These are phyloP conservation scores for Eptesicus fuscus DNA, from an alignment of 2,113 vertebrate species.

Conservation along the genomic window DNA sequence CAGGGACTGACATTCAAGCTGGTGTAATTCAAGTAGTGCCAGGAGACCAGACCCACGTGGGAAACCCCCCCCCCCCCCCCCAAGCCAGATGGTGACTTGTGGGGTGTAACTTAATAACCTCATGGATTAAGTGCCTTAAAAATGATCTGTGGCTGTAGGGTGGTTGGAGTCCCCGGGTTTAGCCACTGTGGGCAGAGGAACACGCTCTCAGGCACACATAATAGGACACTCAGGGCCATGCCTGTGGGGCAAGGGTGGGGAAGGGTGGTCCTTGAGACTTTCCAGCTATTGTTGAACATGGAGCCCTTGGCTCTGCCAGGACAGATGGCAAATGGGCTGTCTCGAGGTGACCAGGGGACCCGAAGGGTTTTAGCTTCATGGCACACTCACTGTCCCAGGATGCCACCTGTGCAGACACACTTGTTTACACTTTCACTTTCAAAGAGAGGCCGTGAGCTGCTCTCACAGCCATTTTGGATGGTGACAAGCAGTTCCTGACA, in stretches of 20 bases:
- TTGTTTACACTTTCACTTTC: slow-evolving; percentile 16
- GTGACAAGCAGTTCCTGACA: background rate
- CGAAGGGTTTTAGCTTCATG: background rate
- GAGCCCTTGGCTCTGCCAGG: background rate
- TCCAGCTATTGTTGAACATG: background rate
- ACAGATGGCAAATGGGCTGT: slow-evolving; percentile 6
- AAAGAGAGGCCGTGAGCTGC: background rate
- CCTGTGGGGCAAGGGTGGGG: accelerated
- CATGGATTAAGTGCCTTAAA: slow-evolving; percentile 18
- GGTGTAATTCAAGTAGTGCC: slow-evolving; percentile 50
- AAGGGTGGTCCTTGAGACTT: background rate
- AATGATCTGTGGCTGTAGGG: background rate
- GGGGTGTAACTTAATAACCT: slow-evolving; percentile 54
- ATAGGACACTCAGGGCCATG: accelerated
- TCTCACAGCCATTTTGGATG: background rate
- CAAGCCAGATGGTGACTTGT: slow-evolving; percentile 61
- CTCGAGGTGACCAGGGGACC: background rate
- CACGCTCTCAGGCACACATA: background rate
- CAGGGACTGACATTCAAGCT: slow-evolving; percentile 42
- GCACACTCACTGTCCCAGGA: background rate
- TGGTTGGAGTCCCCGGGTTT: background rate
- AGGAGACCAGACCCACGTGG: background rate
- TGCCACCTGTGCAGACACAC: background rate
- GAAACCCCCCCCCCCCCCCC: background rate
- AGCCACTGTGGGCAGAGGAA: background rate